Percentiles rank a stretch among this genome's conserved stretches.
phyloP scores from a whole-genome alignment of 2,888 invertebrate species.

The Lutraria lutraria region DNA sequence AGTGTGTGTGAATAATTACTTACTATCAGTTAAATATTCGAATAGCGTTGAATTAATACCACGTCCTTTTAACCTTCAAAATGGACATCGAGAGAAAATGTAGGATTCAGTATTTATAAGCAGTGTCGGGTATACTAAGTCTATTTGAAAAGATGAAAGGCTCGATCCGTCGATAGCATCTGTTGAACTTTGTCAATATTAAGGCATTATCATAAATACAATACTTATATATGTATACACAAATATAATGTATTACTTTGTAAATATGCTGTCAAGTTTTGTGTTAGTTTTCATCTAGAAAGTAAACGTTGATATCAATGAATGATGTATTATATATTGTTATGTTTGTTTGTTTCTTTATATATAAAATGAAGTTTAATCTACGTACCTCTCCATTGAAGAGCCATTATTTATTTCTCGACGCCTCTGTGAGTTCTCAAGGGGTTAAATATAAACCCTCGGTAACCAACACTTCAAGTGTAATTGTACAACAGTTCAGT shows the following conservation, averaged over 20 bases:
- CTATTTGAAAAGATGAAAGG: conserved; percentile 13
- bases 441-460: neutral
- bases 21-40: neutral
- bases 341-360: neutral
- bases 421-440: neutral
- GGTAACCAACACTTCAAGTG: conserved; percentile 3
- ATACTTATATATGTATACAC: neutral
- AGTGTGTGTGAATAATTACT: neutral
- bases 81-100: neutral
- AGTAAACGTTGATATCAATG: neutral
- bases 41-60: neutral
- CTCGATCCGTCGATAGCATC: neutral
- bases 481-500: neutral
- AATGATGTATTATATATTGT: neutral
- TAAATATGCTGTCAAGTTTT: neutral
- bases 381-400: conserved; percentile 1
- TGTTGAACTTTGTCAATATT: neutral
- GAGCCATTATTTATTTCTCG: neutral
- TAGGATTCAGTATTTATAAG: neutral
- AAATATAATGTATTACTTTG: neutral
- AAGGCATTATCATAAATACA: neutral
- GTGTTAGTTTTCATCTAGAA: conserved; percentile 3
- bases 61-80: neutral
- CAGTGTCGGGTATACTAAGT: neutral
- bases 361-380: conserved; percentile 8